phyloP scores from a whole-genome alignment of 2,113 vertebrate species.

The Pitta sordida region DNA sequence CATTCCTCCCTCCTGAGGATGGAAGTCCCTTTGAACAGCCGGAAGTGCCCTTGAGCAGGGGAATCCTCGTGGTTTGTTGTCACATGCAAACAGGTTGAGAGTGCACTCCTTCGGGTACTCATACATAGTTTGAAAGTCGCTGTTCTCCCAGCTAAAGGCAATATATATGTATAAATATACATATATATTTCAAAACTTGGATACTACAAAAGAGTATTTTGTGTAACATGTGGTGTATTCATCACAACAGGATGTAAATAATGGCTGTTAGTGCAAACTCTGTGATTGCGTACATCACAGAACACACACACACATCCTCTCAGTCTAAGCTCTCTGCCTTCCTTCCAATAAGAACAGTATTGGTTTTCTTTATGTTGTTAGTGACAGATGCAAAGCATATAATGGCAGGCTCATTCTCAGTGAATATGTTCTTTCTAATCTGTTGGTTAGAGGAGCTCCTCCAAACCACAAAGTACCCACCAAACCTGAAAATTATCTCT shows the following conservation, averaged over 20 bases:
- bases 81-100: background rate
- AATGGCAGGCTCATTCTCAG: background rate
- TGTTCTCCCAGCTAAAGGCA: background rate
- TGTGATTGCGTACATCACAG: background rate
- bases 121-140: background rate
- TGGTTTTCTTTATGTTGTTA: slow-evolving; percentile 12
- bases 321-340: background rate
- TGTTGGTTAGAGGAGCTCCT: background rate
- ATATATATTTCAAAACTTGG: too few species aligned
- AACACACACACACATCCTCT: too few species aligned
- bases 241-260: background rate
- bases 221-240: background rate
- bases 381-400: background rate
- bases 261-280: background rate
- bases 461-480: background rate
- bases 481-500: background rate
- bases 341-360: background rate
- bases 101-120: fast-evolving
- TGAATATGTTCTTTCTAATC: background rate
- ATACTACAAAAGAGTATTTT: background rate
- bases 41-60: background rate
- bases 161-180: too few species aligned
- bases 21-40: background rate
- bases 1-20: background rate
- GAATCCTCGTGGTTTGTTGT: background rate